Evolutionary conservation across 2,797 vertebrate species (phyloP), one percentile per base, ranked within the genome.

Genomic region (Emydoidea blandingii): DNA sequence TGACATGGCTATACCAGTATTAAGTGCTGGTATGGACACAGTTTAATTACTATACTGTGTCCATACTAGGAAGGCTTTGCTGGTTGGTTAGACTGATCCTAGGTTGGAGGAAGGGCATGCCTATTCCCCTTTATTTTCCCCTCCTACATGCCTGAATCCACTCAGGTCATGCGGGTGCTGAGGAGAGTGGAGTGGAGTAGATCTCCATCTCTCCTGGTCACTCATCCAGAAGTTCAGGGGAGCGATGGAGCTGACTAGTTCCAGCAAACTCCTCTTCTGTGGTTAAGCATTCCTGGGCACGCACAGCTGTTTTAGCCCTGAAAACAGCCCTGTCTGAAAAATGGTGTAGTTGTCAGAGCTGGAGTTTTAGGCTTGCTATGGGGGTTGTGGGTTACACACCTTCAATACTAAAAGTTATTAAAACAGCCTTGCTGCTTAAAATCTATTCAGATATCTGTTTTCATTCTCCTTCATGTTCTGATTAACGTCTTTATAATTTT

Each of bases 301-400:
- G 5, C 16, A 47, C 65, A 5, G 14, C 6, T 37, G 18, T 72
- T 72, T 23, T 72, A 18, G 65, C 65, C n/a, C 34, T 37, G 18
- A 41, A 23, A 41, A 72, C 9, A 37, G 19, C n/a, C 68, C 68
- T 41, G 12, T 41, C 72, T 86, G 57, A 10, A n/a, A 21, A 92
- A 41, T 76, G 49, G 8, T 79, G 18, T 34, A 15, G 72, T 90
- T 92, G 91, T 15, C 59, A 59, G 49, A 82, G n/a, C 10, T 74
- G 6, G 65, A 53, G 41, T 88, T 83, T 76, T 44, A 78, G 47
- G 49, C 79, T 80, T 93, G 10, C 5, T 59, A 12, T 5, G 14
- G 89, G 47, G 2, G 2, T 31, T 12, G 83, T 52, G 6, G 7
- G 18, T 23, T 21, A 25, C 0, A 0, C 78, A 29, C 8, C 41